phyloP scores from a whole-genome alignment of 2,797 vertebrate species.

The Gymnoscopelus microlampas region DNA sequence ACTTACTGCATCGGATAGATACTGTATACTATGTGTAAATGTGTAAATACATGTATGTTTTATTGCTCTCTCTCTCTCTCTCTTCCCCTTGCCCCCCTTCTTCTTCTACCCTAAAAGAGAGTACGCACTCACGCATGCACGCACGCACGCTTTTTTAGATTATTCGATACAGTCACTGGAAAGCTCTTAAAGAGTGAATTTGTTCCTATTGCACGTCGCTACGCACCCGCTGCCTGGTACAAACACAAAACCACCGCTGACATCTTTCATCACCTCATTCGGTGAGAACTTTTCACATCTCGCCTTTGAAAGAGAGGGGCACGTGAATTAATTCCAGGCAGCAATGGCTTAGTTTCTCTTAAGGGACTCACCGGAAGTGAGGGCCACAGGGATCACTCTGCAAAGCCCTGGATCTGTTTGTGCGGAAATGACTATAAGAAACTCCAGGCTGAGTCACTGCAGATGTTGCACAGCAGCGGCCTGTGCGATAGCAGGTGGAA shows the following conservation, averaged over 20 bases:
- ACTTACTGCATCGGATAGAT: too few relatives aligned
- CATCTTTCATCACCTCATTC: conserved; percentile 4
- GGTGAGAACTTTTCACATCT: conserved; percentile 6
- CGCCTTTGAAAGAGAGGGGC: conserved; percentile 6
- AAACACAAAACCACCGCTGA: conserved; percentile 2
- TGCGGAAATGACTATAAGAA: conserved; percentile 41
- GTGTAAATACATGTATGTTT: too few relatives aligned
- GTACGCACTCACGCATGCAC: too few relatives aligned
- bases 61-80: too few relatives aligned
- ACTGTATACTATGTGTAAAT: too few relatives aligned
- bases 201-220: conserved; percentile 9
- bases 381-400: conserved; percentile 8
- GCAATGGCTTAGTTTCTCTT: neutral
- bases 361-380: neutral
- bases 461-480: conserved; percentile 13
- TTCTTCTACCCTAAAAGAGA: too few relatives aligned
- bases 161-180: neutral
- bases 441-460: conserved; percentile 4
- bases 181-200: conserved; percentile 15
- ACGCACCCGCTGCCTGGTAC: neutral
- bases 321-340: conserved; percentile 21
- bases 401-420: neutral
- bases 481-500: conserved; percentile 34
- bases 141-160: too few relatives aligned
- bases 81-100: too few relatives aligned